phyloP scores from a whole-genome alignment of 2,113 vertebrate species.

The Cyanoliseus patagonus region DNA sequence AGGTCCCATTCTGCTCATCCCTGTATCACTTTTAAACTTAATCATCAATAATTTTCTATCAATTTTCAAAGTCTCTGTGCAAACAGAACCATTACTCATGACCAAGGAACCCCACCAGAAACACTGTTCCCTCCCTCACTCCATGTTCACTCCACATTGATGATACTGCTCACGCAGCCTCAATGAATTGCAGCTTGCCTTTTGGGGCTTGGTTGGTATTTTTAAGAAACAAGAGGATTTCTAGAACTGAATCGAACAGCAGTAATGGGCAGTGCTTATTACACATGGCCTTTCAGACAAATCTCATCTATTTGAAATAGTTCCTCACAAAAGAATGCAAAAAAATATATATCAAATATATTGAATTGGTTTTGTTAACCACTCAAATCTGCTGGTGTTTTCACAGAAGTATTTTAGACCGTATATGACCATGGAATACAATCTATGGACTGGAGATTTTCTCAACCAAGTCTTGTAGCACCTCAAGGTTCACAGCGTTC shows the following conservation, averaged over 20 bases:
- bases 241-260: not conserved
- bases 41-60: not conserved
- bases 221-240: not conserved
- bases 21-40: not conserved
- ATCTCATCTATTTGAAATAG: not conserved
- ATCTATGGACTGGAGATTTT: not conserved
- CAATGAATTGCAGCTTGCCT: not conserved
- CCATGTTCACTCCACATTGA: accelerated
- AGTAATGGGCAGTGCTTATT: not conserved
- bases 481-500: not conserved
- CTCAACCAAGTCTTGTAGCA: not conserved
- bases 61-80: not conserved
- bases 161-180: not conserved
- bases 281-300: not conserved
- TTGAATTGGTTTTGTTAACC: not conserved
- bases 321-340: not conserved
- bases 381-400: not conserved
- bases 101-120: not conserved
- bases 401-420: not conserved
- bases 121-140: not conserved
- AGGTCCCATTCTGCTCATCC: no score
- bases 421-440: not conserved
- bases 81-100: not conserved
- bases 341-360: not conserved
- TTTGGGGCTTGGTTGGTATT: not conserved